Conservation (phyloP, 2,888 invertebrate genomes). For the Brachyopa scutellaris region DNA sequence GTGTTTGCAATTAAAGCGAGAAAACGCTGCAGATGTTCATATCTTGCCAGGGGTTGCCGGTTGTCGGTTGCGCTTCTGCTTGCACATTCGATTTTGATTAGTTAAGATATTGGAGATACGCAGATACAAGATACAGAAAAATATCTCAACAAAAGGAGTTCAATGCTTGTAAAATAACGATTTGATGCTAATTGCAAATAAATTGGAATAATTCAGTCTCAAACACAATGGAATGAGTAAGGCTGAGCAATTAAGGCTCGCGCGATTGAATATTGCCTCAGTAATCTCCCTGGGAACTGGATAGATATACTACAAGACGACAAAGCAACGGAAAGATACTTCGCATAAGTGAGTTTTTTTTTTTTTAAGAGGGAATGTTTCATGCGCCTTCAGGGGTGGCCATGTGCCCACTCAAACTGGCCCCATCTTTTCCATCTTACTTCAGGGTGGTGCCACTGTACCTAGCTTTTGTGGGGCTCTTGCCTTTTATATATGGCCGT, state of each 20-base stretch:
- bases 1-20: constrained; percentile 67
- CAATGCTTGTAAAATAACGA: constrained; percentile 59
- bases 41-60: constrained; percentile 11
- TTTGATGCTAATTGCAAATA: constrained; percentile 61
- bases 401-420: no score
- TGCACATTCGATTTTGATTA: constrained; percentile 22
- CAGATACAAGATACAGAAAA: background rate
- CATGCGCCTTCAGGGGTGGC: no score
- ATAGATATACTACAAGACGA: no score
- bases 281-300: constrained; percentile 2
- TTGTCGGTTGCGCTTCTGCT: background rate
- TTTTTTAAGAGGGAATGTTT: no score
- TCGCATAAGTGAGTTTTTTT: no score
- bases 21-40: constrained; percentile 61
- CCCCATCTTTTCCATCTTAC: no score
- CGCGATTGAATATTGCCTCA: constrained; percentile 25
- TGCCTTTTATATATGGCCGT: no score
- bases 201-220: constrained; percentile 49
- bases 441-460: no score
- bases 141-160: constrained; percentile 16
- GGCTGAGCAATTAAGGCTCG: constrained; percentile 34
- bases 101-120: constrained; percentile 47
- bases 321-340: no score
- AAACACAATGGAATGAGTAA: constrained; percentile 59
- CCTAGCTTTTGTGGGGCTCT: no score